Evolutionary conservation across 2,888 invertebrate species (phyloP).

Genomic region (Ceratothoa steindachneri): DNA sequence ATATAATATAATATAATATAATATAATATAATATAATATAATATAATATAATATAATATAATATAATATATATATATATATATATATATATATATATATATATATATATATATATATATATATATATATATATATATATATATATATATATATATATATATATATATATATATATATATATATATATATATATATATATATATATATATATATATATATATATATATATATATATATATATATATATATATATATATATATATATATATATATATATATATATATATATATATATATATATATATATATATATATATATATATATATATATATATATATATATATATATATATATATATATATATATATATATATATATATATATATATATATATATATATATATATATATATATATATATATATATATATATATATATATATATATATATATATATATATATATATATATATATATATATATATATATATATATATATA

Average conservation of each 20-base stretch:
- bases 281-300: slow-evolving; percentile 5
- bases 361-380: not conserved
- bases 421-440: no score
- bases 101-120: slow-evolving; percentile 2
- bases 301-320: slow-evolving; percentile 15
- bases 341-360: not conserved
- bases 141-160: not conserved
- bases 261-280: not conserved
- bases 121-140: slow-evolving; percentile 13
- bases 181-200: not conserved
- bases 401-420: no score
- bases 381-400: not conserved
- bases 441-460: no score
- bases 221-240: not conserved
- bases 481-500: no score
- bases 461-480: no score
- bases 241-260: not conserved
- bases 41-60: no score
- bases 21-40: no score
- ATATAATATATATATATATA: slow-evolving; percentile 11
- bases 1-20: no score
- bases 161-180: not conserved
- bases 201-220: slow-evolving; percentile 4
- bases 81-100: slow-evolving; percentile 5
- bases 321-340: slow-evolving; percentile 3